Percentiles rank a stretch among this genome's conserved stretches.
phyloP scores from a whole-genome alignment of 2,113 vertebrate species.

The Aptenodytes forsteri region DNA sequence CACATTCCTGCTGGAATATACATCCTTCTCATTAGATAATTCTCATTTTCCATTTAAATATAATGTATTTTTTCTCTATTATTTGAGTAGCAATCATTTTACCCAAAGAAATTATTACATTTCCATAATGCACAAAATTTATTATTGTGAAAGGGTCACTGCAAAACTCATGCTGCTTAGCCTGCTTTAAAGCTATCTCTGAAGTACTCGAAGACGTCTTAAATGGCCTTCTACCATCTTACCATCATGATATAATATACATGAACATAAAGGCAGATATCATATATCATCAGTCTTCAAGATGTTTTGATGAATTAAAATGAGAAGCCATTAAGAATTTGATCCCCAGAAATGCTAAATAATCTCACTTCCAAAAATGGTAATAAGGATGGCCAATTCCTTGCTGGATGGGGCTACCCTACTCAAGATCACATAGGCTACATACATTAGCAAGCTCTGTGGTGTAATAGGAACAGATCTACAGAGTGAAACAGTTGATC shows the following conservation, averaged over 20 bases:
- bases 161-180: not conserved
- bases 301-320: not conserved
- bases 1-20: not conserved
- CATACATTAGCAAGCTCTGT: not conserved
- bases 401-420: not conserved
- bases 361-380: not conserved
- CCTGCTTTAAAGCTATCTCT: not conserved
- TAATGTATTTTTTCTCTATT: not conserved
- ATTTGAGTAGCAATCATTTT: not conserved
- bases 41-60: not conserved
- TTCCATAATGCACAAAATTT: not conserved
- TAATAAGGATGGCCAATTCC: not conserved
- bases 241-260: not conserved
- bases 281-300: not conserved
- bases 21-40: not conserved
- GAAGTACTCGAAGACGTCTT: not conserved
- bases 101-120: not conserved
- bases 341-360: not conserved
- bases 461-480: not conserved
- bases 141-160: not conserved
- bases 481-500: not conserved
- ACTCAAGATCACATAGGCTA: not conserved
- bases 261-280: not conserved
- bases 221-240: not conserved
- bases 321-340: not conserved